Percentiles rank a stretch among this genome's conserved stretches.
Evolutionary conservation across 2,113 vertebrate genomes (phyloP).

Genomic region (Orycteropus afer): DNA sequence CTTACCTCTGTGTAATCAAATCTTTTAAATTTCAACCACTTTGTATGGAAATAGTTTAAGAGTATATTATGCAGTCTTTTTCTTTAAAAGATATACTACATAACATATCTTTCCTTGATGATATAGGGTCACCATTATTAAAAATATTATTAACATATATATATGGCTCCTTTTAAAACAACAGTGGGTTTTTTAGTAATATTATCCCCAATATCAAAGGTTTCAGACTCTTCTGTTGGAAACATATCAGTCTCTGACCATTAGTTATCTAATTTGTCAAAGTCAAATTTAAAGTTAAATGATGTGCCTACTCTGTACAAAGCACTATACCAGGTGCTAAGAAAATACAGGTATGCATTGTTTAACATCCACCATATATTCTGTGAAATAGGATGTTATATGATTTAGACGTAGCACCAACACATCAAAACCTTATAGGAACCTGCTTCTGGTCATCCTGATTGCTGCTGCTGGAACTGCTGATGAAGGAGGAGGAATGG

Average conservation of each 20-base stretch:
- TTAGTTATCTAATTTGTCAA: background rate
- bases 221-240: slow-evolving; percentile 17
- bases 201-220: background rate
- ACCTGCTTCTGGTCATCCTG: background rate
- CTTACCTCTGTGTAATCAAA: background rate
- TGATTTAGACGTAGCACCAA: background rate
- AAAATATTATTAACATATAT: slow-evolving; percentile 36
- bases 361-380: background rate
- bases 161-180: background rate
- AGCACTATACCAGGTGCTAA: background rate
- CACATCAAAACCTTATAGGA: background rate
- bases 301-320: background rate
- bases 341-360: background rate
- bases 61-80: background rate
- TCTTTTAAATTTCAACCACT: slow-evolving; percentile 35
- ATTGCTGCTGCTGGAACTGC: background rate
- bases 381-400: background rate
- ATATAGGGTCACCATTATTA: background rate
- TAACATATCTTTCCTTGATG: background rate
- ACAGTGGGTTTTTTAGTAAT: background rate
- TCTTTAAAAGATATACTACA: background rate
- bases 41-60: background rate
- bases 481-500: background rate
- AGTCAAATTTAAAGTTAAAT: slow-evolving; percentile 60
- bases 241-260: background rate